Conservation (phyloP, 2,113 vertebrate genomes). For the Bettongia penicillata region DNA sequence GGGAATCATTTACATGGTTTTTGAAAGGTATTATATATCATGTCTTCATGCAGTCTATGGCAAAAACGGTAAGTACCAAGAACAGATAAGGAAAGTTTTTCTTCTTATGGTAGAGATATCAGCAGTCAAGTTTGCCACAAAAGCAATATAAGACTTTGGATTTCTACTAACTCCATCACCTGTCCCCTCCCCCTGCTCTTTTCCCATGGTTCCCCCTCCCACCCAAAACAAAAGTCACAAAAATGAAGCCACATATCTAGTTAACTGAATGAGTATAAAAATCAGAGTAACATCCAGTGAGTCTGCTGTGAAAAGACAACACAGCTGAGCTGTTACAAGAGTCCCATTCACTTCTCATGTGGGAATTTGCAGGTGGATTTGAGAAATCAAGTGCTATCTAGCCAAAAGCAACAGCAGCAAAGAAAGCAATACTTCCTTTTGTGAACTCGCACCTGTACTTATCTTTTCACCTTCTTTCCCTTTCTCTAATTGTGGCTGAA, state of each 20-base stretch:
- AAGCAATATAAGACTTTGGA: neutral
- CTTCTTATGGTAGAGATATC: conserved; percentile 12
- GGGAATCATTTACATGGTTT: neutral
- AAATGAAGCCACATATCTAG: neutral
- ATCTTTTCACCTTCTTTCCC: neutral
- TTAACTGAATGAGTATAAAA: neutral
- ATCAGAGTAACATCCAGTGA: neutral
- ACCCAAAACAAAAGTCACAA: neutral
- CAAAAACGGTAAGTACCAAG: neutral
- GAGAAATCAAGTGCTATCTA: neutral
- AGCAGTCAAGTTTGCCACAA: neutral
- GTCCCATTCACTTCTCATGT: accelerated
- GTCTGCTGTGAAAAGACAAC: neutral
- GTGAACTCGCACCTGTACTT: neutral
- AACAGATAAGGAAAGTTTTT: accelerated
- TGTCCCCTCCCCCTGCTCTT: neutral
- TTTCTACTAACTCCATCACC: neutral
- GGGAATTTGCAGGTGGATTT: neutral
- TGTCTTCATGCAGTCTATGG: neutral
- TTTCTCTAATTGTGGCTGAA: neutral
- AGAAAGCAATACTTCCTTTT: neutral
- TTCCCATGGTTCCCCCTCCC: neutral
- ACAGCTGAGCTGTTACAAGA: accelerated
- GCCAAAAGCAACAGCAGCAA: neutral
- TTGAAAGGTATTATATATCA: neutral